Percentiles rank a stretch among this genome's conserved stretches.
Conservation (phyloP, 2,797 vertebrate genomes). For the Gymnothorax javanicus region DNA sequence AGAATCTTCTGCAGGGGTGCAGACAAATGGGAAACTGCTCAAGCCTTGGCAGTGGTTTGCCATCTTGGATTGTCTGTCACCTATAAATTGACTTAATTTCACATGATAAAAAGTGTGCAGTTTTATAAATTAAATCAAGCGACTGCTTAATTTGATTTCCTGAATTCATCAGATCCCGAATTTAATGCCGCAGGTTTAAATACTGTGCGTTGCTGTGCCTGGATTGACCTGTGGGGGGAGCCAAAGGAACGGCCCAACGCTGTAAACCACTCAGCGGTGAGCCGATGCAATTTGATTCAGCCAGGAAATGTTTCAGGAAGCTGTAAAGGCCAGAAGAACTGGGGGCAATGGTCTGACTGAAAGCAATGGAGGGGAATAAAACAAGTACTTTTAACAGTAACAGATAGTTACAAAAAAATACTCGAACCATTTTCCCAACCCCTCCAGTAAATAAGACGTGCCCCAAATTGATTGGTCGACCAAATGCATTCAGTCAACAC, state of each 20-base stretch:
- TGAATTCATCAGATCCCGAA: background rate
- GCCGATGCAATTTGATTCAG: background rate
- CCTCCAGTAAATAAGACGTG: background rate
- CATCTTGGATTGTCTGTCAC: no score
- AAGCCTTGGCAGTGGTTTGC: no score
- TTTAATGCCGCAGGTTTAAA: background rate
- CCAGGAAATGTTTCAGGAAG: background rate
- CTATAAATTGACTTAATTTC: background rate
- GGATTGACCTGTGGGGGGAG: background rate
- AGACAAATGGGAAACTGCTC: no score
- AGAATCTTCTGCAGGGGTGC: no score
- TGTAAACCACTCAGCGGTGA: background rate
- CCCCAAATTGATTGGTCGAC: background rate
- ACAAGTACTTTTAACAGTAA: background rate
- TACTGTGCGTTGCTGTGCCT: background rate
- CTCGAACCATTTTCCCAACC: background rate
- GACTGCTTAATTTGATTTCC: background rate
- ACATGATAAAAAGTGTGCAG: background rate
- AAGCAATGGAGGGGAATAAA: background rate
- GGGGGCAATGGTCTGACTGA: background rate
- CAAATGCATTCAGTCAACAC: background rate
- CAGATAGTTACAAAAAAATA: background rate
- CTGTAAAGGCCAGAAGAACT: background rate
- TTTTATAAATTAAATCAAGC: background rate
- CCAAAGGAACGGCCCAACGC: background rate